Conservation (phyloP, 35 echinoderm and acorn worm species). For the Patiria miniata region DNA sequence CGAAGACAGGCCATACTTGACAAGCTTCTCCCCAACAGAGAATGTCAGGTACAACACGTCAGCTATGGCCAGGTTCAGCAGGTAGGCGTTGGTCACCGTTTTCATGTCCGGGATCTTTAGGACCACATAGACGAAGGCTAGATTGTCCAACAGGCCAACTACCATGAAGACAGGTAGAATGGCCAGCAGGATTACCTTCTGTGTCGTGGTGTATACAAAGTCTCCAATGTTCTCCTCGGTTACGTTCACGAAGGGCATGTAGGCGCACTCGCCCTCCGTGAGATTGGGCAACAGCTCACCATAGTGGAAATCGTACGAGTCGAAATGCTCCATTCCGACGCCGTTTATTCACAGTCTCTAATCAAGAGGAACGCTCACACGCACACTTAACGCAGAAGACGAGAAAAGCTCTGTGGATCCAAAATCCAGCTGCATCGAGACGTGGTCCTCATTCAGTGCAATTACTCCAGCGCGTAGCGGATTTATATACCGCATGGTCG, state of each 20-base stretch:
- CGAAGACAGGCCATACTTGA: conserved; percentile 55
- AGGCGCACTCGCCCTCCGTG: background rate
- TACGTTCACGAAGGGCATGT: background rate
- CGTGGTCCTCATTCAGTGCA: background rate
- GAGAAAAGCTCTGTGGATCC: no score
- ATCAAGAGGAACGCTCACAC: no score
- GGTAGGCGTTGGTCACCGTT: conserved; percentile 84
- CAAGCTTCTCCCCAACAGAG: conserved; percentile 76
- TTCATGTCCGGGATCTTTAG: conserved; percentile 72
- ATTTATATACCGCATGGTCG: no score
- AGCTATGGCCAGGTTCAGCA: conserved; percentile 78
- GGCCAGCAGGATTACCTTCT: conserved; percentile 25
- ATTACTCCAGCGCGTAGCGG: background rate
- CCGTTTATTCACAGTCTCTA: no score
- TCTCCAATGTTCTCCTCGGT: background rate
- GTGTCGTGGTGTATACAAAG: conserved; percentile 27
- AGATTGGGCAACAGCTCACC: background rate
- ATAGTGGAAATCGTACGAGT: conserved; percentile 7
- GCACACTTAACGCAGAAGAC: no score
- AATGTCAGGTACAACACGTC: conserved; percentile 76
- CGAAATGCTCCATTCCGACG: background rate
- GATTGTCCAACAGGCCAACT: conserved; percentile 67
- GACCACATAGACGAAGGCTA: conserved; percentile 83
- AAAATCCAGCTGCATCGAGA: background rate
- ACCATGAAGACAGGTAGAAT: conserved; percentile 56